Base-by-base conservation (phyloP, 2,797 vertebrate genomes). In the Sebastes glaucus region DNA sequence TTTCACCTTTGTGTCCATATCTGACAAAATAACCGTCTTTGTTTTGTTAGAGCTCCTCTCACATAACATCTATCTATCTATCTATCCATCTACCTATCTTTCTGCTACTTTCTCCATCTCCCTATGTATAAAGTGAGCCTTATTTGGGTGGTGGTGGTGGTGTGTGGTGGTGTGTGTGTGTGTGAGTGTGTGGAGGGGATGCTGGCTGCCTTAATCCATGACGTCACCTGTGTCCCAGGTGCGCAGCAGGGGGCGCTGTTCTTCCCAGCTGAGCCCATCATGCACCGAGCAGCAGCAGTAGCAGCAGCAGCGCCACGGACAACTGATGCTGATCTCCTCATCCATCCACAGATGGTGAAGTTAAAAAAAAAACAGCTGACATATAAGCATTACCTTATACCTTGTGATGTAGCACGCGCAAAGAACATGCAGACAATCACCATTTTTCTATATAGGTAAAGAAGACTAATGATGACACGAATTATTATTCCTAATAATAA, bases 161-260 rank as follows among this genome's bases (percentile, higher is more conserved):
- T 65, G 32, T 10, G 32, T 33, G 32, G 32, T 33, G 32, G 32
- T 33, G 9, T n/a, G 42, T n/a, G 30, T 11, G 22, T 23, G 38
- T 32, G 59, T 7, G 22, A 28, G 46, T 23, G 25, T n/a, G 22
- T 11, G 11, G 23, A 16, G 27, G 3, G 18, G 62, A 25, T 4
- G 33, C 33, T 35, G 33, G 25, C 68, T 76, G 82, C 78, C 66
- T 42, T 80, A 83, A 79, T 84, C 85, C 81, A 95, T 95, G 92
- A 95, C 94, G 93, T 95, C 93, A 95, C 91, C 89, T 80, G 74
- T 87, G 82, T 73, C 56, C 32, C 81, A 89, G 85, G 82, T 92
- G 76, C 83, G 20, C 95, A 83, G 87, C 91, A 94, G 94, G 93
- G 91, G 94, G 91, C 94, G 93, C 94, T 93, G 89, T 88, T 86